Base-by-base conservation (phyloP, 1,140 invertebrate genomes). In the Tetranychus cinnabarinus region DNA sequence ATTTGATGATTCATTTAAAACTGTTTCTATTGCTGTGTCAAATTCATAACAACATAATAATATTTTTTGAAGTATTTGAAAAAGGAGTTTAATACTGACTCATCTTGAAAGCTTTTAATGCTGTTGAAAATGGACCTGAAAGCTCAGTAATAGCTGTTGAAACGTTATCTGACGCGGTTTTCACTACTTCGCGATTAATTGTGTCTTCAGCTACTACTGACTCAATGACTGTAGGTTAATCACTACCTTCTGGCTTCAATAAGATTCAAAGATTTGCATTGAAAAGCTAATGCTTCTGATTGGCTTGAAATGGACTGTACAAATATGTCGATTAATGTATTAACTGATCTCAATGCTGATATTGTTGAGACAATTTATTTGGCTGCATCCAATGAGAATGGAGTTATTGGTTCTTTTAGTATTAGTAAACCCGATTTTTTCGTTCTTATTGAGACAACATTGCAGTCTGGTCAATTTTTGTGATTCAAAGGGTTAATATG, bases 1-100 rank as follows among this genome's bases (percentile, higher is more conserved):
- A 23, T 23, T 23, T 23, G 23, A 23, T 23, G 23, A 48, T 75
- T 81, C 0, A 75, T 42, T 42, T 42, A 5, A 10, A 42, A 42
- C 39, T 5, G 39, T 42, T 6, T 42, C 39, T 6, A 63, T 62
- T 12, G 47, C 61, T 0, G 50, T 55, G 13, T 45, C 50, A 3
- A 31, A 33, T 23, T 34, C 47, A 2, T 52, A 50, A 35, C 62
- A 42, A 5, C 12, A 68, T 50, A 67, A 23, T 23, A 70, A 46
- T 63, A 66, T 34, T 63, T 68, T 59, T 56, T 70, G 2, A 65
- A 60, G 2, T 58, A 62, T 31, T 57, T 70, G 0, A 34, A 4
- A 66, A 65, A 54, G 69, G 63, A n/a, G 66, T 65, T 15, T 64
- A 68, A 42, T 70, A 69, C 59, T 63, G 58, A 35, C 63, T 69